Evolutionary conservation across 1,140 invertebrate species (phyloP).

Genomic region (Caerostris extrusa): DNA sequence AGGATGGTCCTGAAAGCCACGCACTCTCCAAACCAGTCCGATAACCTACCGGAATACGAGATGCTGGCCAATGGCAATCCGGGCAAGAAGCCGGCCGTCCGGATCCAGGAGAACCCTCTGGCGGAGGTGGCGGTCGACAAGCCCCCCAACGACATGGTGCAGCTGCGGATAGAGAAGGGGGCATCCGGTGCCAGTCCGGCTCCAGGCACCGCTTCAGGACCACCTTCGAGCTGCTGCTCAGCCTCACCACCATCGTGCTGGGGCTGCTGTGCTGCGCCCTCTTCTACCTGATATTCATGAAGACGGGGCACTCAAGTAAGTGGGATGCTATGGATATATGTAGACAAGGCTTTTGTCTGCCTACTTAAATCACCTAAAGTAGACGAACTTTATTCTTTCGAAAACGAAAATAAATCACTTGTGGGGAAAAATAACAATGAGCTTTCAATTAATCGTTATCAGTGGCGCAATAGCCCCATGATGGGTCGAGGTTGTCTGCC

Average conservation of each 20-base stretch:
- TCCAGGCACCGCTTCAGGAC: constrained; percentile 36
- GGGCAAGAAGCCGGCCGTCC: constrained; percentile 18
- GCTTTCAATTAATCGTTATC: too few relatives aligned
- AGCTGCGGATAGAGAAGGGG: constrained; percentile 59
- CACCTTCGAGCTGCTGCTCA: constrained; percentile 53
- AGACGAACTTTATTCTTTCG: too few relatives aligned
- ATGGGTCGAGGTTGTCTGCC: too few relatives aligned
- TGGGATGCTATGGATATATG: background rate
- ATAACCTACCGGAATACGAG: constrained; percentile 69
- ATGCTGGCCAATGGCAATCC: constrained; percentile 74
- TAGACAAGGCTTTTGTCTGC: too few relatives aligned
- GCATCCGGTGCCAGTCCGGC: background rate
- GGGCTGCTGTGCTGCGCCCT: constrained; percentile 52
- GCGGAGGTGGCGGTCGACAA: constrained; percentile 51
- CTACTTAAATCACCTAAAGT: too few relatives aligned
- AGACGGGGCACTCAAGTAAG: constrained; percentile 53
- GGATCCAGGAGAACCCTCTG: constrained; percentile 71
- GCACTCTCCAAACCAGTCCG: background rate
- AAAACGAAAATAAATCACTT: too few relatives aligned
- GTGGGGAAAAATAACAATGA: too few relatives aligned
- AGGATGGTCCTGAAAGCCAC: constrained; percentile 64
- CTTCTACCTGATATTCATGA: constrained; percentile 68
- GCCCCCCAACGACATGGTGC: constrained; percentile 8
- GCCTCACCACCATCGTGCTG: constrained; percentile 24
- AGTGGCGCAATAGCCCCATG: too few relatives aligned